Evolutionary conservation across 2,888 invertebrate species (phyloP).

Genomic region (Sinopyrophorus schimmeli): DNA sequence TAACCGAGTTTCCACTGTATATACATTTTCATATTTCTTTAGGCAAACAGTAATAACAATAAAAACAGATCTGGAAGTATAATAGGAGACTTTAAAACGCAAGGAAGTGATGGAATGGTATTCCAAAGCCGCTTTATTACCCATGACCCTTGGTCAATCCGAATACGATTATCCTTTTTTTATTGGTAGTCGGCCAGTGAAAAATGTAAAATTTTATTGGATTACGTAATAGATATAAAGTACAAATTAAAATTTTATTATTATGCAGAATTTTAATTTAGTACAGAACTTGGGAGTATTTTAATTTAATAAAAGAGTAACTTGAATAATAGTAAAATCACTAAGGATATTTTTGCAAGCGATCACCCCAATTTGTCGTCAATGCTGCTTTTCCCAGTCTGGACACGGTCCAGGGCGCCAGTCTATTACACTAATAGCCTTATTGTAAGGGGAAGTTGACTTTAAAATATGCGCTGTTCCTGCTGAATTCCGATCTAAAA

Average conservation of each 20-base stretch:
- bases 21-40: too few species aligned
- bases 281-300: too few species aligned
- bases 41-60: too few species aligned
- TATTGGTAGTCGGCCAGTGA: constrained; percentile 45
- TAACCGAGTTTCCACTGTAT: too few species aligned
- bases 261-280: too few species aligned
- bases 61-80: too few species aligned
- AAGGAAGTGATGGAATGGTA: constrained; percentile 45
- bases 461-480: constrained; percentile 50
- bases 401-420: constrained; percentile 55
- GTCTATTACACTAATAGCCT: constrained; percentile 57
- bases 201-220: background rate
- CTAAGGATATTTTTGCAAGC: constrained; percentile 46
- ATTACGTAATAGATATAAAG: too few species aligned
- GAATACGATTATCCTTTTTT: constrained; percentile 44
- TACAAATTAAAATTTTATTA: too few species aligned
- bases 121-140: constrained; percentile 50
- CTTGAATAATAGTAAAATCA: constrained; percentile 18
- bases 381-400: constrained; percentile 53
- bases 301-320: too few species aligned
- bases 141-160: constrained; percentile 49
- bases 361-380: constrained; percentile 57
- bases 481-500: constrained; percentile 41
- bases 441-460: constrained; percentile 52
- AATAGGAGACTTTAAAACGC: constrained; percentile 45